A percentile compares a stretch with the other conserved stretches of the same genome.
These are phyloP conservation scores for Cyrtodaria siliqua DNA, from an alignment of 2,888 invertebrate species.

Conservation along the genomic window DNA sequence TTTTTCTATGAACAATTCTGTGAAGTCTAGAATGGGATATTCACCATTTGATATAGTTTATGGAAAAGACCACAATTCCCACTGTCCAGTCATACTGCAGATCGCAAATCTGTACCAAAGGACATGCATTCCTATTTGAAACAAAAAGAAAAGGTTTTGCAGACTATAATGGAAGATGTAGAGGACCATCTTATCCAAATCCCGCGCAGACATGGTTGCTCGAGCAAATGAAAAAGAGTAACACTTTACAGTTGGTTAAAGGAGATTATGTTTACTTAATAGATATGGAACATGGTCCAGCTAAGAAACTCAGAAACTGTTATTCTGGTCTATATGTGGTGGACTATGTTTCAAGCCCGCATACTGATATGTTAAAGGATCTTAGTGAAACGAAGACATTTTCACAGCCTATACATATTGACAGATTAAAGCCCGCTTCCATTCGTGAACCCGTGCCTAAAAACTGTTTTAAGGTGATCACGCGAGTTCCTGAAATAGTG, in stretches of 20 bases:
- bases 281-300: conserved; percentile 18
- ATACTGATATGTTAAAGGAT: conserved; percentile 30
- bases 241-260: conserved; percentile 1
- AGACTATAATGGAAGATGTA: conserved; percentile 8
- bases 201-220: conserved; percentile 27
- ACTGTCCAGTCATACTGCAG: neutral
- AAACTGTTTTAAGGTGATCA: conserved; percentile 26
- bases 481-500: conserved; percentile 5
- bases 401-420: conserved; percentile 32
- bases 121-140: conserved; percentile 9
- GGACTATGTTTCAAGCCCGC: conserved; percentile 25
- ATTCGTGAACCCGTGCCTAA: conserved; percentile 26
- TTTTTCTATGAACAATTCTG: conserved; percentile 45
- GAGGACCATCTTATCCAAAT: neutral
- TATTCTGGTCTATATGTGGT: conserved; percentile 41
- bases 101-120: conserved; percentile 3
- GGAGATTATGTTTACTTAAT: conserved; percentile 45
- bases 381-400: conserved; percentile 12
- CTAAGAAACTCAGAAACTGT: conserved; percentile 19
- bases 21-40: conserved; percentile 28
- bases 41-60: conserved; percentile 51
- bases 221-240: conserved; percentile 21
- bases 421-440: conserved; percentile 28
- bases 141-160: neutral
- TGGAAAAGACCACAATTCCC: conserved; percentile 44